These are phyloP conservation scores for Margarornis squamiger DNA, from an alignment of 2,797 vertebrate genomes.

Conservation along the genomic window DNA sequence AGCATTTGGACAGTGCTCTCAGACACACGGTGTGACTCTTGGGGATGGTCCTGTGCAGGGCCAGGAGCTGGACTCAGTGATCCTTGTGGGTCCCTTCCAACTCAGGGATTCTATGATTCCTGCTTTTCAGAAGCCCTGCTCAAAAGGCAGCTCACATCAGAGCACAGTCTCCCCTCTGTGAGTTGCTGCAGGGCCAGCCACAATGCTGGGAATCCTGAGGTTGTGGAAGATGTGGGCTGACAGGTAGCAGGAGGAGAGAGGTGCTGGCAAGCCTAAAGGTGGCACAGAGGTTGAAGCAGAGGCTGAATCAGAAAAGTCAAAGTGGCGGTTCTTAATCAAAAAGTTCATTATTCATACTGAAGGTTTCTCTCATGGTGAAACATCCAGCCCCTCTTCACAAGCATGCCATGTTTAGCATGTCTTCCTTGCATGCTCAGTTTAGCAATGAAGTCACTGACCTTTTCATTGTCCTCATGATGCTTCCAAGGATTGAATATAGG, in stretches of 20 bases:
- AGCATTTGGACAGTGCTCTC: background rate
- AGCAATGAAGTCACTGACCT: slow-evolving; percentile 48
- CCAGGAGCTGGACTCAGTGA: background rate
- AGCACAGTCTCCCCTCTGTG: background rate
- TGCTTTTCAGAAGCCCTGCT: background rate
- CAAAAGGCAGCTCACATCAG: background rate
- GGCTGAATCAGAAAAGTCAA: background rate
- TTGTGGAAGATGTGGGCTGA: background rate
- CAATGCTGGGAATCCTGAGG: background rate
- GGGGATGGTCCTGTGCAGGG: background rate
- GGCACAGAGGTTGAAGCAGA: background rate
- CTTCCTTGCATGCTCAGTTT: slow-evolving; percentile 36
- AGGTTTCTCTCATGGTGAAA: background rate
- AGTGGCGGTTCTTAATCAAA: background rate
- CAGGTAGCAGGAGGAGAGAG: background rate
- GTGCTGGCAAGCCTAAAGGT: background rate
- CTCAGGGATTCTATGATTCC: background rate
- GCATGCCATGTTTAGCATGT: background rate
- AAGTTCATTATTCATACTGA: background rate
- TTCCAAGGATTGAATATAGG: background rate
- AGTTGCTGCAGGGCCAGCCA: background rate
- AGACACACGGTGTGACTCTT: background rate
- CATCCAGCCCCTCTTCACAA: background rate
- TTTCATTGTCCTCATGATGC: background rate
- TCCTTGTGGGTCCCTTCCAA: background rate